These are phyloP conservation scores for Ophion ventricosus DNA, from an alignment of 2,888 invertebrate genomes.

Conservation along the genomic window DNA sequence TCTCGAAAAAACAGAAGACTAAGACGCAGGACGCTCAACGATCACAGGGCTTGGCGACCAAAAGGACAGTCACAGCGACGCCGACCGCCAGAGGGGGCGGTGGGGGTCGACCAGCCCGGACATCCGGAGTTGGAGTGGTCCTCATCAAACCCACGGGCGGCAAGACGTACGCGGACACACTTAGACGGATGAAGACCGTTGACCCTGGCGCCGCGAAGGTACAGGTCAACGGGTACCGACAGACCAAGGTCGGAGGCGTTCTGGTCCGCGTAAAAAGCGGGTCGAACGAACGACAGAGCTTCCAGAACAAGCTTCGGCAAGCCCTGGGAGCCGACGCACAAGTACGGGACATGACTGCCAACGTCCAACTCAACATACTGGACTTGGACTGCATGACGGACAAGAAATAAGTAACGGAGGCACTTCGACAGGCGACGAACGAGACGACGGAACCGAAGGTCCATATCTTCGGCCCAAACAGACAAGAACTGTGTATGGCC, in stretches of 20 bases:
- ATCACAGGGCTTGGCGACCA: no score
- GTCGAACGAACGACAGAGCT: conserved; percentile 16
- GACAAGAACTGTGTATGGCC: conserved; percentile 39
- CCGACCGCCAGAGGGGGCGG: no score
- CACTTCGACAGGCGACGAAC: not conserved
- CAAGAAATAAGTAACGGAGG: no score
- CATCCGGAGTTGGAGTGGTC: not conserved
- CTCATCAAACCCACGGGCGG: conserved; percentile 41
- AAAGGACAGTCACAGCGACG: no score
- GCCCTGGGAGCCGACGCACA: no score
- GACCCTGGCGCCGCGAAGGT: conserved; percentile 26
- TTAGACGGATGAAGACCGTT: conserved; percentile 8
- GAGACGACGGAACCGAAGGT: conserved; percentile 5
- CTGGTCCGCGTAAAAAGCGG: conserved; percentile 35
- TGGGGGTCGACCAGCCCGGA: no score
- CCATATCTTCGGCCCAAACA: conserved; percentile 39
- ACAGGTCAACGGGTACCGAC: conserved; percentile 14
- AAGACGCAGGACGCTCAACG: no score
- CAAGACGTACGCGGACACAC: conserved; percentile 38
- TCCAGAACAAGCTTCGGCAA: not conserved
- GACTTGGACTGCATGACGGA: no score
- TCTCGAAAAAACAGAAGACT: no score
- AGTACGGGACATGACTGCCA: no score
- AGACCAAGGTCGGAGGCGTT: conserved; percentile 41
- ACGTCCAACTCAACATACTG: no score